Percentiles rank a stretch among this genome's conserved stretches.
Conservation (phyloP, 1,140 invertebrate species). For the Macrosteles quadrilineatus region DNA sequence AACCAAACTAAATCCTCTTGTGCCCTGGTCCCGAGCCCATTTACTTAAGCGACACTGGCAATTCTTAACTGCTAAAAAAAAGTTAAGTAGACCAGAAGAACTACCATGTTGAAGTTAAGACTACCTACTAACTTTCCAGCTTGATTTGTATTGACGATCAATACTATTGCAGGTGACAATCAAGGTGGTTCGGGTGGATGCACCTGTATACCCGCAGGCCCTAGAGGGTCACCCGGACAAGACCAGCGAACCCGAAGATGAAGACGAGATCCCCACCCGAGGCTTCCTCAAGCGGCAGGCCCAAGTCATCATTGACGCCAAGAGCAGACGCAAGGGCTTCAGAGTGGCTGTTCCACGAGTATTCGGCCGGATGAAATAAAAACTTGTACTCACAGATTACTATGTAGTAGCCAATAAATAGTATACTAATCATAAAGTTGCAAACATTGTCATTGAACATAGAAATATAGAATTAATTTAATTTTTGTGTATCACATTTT, state of each 20-base stretch:
- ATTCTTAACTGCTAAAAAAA: too few species aligned
- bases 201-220: slow-evolving; percentile 12
- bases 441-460: neutral
- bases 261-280: slow-evolving; percentile 79
- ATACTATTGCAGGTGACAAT: slow-evolving; percentile 4
- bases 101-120: too few species aligned
- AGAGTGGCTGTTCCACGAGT: slow-evolving; percentile 49
- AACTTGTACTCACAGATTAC: too few species aligned
- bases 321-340: slow-evolving; percentile 73
- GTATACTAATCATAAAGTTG: too few species aligned
- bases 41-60: too few species aligned
- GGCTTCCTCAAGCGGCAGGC: slow-evolving; percentile 78
- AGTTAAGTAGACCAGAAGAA: too few species aligned
- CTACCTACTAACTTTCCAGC: too few species aligned
- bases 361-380: slow-evolving; percentile 32
- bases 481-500: neutral
- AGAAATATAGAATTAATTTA: neutral
- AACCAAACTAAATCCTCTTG: too few species aligned
- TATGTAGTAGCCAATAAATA: too few species aligned
- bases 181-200: neutral
- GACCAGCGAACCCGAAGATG: slow-evolving; percentile 67
- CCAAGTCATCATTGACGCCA: slow-evolving; percentile 79
- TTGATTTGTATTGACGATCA: too few species aligned
- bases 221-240: slow-evolving; percentile 30
- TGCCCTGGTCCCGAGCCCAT: too few species aligned